Evolutionary conservation across 2,113 vertebrate species (phyloP).

Genomic region (Anoura caudifer): DNA sequence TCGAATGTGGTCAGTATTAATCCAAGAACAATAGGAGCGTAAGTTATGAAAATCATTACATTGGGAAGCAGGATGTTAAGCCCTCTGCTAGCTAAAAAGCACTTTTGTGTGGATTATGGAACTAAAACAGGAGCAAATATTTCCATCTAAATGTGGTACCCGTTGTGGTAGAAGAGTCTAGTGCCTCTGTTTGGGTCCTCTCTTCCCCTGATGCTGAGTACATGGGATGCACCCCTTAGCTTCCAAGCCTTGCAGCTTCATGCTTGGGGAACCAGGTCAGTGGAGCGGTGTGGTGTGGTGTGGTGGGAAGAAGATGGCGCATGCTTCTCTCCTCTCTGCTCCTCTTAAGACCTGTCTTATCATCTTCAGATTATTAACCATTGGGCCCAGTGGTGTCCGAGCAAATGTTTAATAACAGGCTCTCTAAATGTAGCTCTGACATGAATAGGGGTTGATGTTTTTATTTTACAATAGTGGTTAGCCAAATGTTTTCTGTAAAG

Average conservation of each 20-base stretch:
- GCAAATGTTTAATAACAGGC: neutral
- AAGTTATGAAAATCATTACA: constrained; percentile 56
- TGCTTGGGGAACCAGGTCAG: neutral
- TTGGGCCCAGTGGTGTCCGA: neutral
- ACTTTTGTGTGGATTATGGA: constrained; percentile 23
- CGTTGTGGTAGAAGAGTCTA: neutral
- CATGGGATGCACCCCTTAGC: neutral
- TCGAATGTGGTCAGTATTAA: constrained; percentile 63
- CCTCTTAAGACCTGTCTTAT: neutral
- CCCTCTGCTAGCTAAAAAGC: constrained; percentile 16
- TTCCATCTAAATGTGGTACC: neutral
- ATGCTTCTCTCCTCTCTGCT: neutral
- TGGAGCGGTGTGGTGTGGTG: rapidly evolving
- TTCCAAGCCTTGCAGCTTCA: neutral
- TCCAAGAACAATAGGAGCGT: constrained; percentile 55
- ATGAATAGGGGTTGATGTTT: neutral
- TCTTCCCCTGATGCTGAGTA: neutral
- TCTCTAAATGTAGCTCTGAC: neutral
- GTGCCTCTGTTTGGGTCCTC: too few relatives aligned
- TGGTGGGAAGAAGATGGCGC: neutral
- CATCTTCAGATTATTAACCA: neutral
- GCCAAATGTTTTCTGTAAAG: neutral
- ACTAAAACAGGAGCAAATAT: neutral
- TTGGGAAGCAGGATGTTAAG: neutral
- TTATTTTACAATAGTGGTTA: neutral